phyloP scores from a whole-genome alignment of 2,888 invertebrate species.

The Drosophila mettleri region DNA sequence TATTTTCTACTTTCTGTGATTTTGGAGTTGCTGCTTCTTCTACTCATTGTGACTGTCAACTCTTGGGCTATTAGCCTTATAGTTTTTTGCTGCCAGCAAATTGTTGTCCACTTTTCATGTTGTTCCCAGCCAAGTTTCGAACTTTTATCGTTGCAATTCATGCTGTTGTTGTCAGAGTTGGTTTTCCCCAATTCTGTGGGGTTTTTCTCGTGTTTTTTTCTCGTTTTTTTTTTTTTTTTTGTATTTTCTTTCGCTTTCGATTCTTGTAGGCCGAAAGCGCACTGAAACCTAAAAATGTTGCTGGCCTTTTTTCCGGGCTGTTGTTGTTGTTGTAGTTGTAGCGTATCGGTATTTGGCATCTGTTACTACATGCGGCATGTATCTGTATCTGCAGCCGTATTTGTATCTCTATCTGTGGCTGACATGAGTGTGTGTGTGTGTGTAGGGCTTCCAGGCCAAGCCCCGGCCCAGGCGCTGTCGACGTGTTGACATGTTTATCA shows the following conservation, averaged over 20 bases:
- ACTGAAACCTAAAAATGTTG: constrained; percentile 75
- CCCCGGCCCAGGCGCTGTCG: constrained; percentile 44
- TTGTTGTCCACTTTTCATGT: constrained; percentile 77
- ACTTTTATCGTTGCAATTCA: constrained; percentile 66
- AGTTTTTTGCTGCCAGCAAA: constrained; percentile 53
- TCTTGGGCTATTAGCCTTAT: constrained; percentile 2
- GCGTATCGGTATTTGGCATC: constrained; percentile 62
- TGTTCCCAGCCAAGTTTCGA: constrained; percentile 47
- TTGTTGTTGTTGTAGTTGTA: constrained; percentile 12
- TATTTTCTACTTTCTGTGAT: not conserved
- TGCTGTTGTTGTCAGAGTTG: constrained; percentile 53
- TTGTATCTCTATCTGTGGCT: constrained; percentile 24
- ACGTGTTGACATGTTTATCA: constrained; percentile 81
- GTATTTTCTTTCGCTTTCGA: constrained; percentile 49
- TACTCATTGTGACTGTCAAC: not conserved
- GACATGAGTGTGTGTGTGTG: constrained; percentile 54
- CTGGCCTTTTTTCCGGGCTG: constrained; percentile 38
- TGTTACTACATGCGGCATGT: constrained; percentile 41
- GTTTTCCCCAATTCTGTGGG: constrained; percentile 17
- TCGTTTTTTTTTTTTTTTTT: constrained; percentile 6
- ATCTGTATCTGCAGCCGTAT: constrained; percentile 27
- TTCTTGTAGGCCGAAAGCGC: constrained; percentile 66
- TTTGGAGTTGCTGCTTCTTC: no score
- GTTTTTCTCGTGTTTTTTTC: no score
- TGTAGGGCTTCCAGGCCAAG: constrained; percentile 41